A percentile compares a stretch with the other conserved stretches of the same genome.
phyloP scores from a whole-genome alignment of 2,113 vertebrate genomes.

The Hippocampus comes region DNA sequence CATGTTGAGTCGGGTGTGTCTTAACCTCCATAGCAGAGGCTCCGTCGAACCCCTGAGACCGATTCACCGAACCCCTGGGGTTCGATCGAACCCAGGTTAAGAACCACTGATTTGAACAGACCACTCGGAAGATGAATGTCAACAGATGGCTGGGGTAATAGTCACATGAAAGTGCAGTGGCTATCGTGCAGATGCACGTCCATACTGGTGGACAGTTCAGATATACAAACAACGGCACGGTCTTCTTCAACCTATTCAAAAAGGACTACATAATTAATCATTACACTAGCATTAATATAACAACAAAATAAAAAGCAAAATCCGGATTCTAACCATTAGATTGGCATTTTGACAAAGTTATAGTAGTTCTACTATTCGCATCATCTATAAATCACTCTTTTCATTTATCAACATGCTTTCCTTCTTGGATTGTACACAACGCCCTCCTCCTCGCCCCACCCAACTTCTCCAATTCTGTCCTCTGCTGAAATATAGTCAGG shows the following conservation, averaged over 20 bases:
- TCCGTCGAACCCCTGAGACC: too few relatives aligned
- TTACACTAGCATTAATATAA: not conserved
- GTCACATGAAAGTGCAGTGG: too few relatives aligned
- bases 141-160: not conserved
- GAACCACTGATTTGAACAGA: not conserved
- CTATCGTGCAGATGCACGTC: not conserved
- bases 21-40: too few relatives aligned
- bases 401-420: constrained; percentile 10
- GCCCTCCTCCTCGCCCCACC: not conserved
- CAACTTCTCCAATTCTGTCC: constrained; percentile 15
- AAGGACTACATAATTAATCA: not conserved
- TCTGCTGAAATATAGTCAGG: constrained; percentile 23
- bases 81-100: too few relatives aligned
- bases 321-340: not conserved
- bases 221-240: not conserved
- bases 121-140: not conserved
- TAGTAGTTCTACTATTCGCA: not conserved
- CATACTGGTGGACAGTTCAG: not conserved
- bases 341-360: not conserved
- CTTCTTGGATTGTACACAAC: not conserved
- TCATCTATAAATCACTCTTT: constrained; percentile 15
- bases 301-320: not conserved
- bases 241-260: not conserved
- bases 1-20: too few relatives aligned
- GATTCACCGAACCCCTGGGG: too few relatives aligned